A percentile compares a stretch with the other conserved stretches of the same genome.
Evolutionary conservation across 2,113 vertebrate genomes (phyloP).

Genomic region (Triplophysa siluroides): DNA sequence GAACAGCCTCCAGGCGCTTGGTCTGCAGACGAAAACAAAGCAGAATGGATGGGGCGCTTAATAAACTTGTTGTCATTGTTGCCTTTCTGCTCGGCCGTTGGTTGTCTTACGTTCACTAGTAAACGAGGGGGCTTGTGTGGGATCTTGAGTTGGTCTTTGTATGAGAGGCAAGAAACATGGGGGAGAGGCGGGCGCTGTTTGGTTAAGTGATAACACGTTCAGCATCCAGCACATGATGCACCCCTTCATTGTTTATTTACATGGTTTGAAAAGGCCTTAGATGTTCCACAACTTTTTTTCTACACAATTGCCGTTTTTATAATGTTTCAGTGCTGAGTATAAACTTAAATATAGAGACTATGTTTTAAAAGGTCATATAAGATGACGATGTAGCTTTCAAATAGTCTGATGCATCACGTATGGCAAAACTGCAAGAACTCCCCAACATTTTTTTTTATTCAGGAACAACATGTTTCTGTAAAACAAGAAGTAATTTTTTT

Average conservation of each 20-base stretch:
- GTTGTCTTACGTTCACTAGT: no score
- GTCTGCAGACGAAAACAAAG: constrained; percentile 59
- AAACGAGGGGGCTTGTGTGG: no score
- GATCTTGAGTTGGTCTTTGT: constrained; percentile 1
- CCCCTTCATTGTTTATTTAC: constrained; percentile 28
- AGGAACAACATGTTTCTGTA: background rate
- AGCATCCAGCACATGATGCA: background rate
- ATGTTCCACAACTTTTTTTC: background rate
- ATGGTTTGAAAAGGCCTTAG: constrained; percentile 3
- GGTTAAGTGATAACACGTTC: background rate
- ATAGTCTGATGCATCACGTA: background rate
- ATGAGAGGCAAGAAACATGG: background rate
- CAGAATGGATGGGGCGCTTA: constrained; percentile 47
- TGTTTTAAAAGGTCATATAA: background rate
- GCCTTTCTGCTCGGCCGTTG: constrained; percentile 51
- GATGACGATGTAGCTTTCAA: background rate
- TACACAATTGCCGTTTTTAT: background rate
- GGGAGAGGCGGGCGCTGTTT: background rate
- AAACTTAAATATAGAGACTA: background rate
- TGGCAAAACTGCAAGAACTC: background rate
- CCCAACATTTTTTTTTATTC: background rate
- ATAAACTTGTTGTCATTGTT: constrained; percentile 53
- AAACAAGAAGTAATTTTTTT: constrained; percentile 10
- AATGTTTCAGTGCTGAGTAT: background rate
- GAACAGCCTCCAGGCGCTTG: constrained; percentile 52